phyloP scores from a whole-genome alignment of 53 echinoderm and acorn worm genomes.

The Mesocentrotus franciscanus region DNA sequence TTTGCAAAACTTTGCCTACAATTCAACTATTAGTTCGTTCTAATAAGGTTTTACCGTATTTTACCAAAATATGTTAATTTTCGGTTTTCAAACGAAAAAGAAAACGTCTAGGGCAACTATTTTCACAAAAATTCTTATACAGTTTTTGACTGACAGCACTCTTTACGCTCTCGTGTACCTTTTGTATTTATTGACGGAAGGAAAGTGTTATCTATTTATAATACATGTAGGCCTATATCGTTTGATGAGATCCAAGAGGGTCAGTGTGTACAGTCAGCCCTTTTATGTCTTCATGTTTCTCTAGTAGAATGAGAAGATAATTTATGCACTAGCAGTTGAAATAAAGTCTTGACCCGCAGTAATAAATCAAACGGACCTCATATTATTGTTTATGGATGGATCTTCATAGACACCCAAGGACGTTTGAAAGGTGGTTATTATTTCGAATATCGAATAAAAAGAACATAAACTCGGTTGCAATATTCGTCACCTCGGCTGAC shows the following conservation, averaged over 20 bases:
- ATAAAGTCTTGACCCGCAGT: background rate
- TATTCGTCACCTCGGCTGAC: background rate
- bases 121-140: too few species aligned
- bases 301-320: background rate
- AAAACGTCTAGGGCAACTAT: too few species aligned
- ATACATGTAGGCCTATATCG: too few species aligned
- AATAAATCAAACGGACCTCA: constrained; percentile 10
- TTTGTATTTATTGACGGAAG: background rate
- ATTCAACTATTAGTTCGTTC: too few species aligned
- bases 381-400: background rate
- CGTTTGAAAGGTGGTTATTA: background rate
- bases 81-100: too few species aligned
- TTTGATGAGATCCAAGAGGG: background rate
- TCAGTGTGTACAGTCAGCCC: background rate
- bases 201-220: background rate
- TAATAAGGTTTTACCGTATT: too few species aligned
- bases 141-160: background rate
- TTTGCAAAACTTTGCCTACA: too few species aligned
- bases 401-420: background rate
- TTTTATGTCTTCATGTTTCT: background rate
- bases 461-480: background rate
- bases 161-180: background rate
- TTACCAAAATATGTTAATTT: too few species aligned
- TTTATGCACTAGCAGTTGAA: background rate
- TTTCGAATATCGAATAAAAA: background rate